Percentiles rank a stretch among this genome's conserved stretches.
Conservation (phyloP, 2,888 invertebrate species). For the Pollenia angustigena region DNA sequence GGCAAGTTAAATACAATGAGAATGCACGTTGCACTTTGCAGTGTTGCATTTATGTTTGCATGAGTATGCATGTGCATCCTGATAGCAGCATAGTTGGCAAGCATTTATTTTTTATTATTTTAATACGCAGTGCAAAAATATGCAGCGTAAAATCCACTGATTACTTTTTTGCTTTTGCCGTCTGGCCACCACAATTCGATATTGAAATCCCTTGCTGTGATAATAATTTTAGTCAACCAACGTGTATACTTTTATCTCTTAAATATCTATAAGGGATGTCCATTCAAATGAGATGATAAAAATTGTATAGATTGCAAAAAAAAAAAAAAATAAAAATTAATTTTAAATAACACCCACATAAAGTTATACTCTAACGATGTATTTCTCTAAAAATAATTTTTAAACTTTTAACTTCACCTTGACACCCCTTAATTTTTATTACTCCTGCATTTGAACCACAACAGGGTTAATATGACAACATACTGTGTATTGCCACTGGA, state of each 20-base stretch:
- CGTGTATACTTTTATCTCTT: slow-evolving; percentile 53
- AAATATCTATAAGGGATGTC: slow-evolving; percentile 1
- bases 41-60: neutral
- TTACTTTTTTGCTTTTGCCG: slow-evolving; percentile 54
- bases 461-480: slow-evolving; percentile 60
- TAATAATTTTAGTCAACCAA: slow-evolving; percentile 62
- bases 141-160: slow-evolving; percentile 60
- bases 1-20: slow-evolving; percentile 22
- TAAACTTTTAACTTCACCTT: neutral
- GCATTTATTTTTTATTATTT: slow-evolving; percentile 43
- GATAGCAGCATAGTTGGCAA: slow-evolving; percentile 32
- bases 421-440: slow-evolving; percentile 27
- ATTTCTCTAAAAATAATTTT: neutral
- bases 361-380: neutral
- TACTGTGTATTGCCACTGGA: slow-evolving; percentile 28
- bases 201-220: slow-evolving; percentile 64
- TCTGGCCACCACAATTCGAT: slow-evolving; percentile 63
- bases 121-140: slow-evolving; percentile 57
- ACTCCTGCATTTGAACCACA: slow-evolving; percentile 20
- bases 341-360: too few relatives aligned
- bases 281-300: neutral
- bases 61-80: slow-evolving; percentile 14
- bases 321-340: too few relatives aligned
- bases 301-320: neutral
- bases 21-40: slow-evolving; percentile 18